Evolutionary conservation across 2,888 invertebrate genomes (phyloP).

Genomic region (Automeris io): DNA sequence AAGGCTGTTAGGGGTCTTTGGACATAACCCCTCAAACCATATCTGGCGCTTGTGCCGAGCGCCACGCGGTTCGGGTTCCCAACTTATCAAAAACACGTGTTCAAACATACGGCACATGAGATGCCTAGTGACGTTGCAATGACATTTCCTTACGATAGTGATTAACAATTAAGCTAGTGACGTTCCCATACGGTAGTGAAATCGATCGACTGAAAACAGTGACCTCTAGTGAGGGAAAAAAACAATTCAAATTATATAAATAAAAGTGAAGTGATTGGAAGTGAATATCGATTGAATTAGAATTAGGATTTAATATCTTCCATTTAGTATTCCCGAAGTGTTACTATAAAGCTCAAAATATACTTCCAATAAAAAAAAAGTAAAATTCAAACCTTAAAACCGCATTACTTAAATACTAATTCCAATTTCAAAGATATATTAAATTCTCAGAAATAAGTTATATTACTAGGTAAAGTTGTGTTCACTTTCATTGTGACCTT

Average conservation of each 20-base stretch:
- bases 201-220: conserved; percentile 47
- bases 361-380: conserved; percentile 21
- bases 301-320: conserved; percentile 29
- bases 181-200: conserved; percentile 10
- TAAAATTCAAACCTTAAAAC: too few relatives aligned
- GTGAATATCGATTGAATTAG: conserved; percentile 17
- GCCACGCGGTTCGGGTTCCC: conserved; percentile 52
- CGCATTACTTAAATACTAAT: too few relatives aligned
- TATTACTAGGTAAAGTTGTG: not conserved
- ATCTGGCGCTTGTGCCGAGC: conserved; percentile 69
- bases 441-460: conserved; percentile 16
- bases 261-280: conserved; percentile 24
- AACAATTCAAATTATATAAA: conserved; percentile 26
- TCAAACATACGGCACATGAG: conserved; percentile 15
- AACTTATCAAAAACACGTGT: conserved; percentile 50
- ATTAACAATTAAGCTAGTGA: not conserved
- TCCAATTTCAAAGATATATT: conserved; percentile 7
- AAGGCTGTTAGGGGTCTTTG: conserved; percentile 54
- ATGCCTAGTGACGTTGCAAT: not conserved
- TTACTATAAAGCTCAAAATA: conserved; percentile 24
- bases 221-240: conserved; percentile 48
- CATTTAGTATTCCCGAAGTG: conserved; percentile 29
- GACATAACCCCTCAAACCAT: conserved; percentile 58
- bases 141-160: not conserved
- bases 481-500: too few relatives aligned